A percentile compares a stretch with the other conserved stretches of the same genome.
These are phyloP conservation scores for Melopsittacus undulatus DNA, from an alignment of 2,797 vertebrate species.

Conservation along the genomic window DNA sequence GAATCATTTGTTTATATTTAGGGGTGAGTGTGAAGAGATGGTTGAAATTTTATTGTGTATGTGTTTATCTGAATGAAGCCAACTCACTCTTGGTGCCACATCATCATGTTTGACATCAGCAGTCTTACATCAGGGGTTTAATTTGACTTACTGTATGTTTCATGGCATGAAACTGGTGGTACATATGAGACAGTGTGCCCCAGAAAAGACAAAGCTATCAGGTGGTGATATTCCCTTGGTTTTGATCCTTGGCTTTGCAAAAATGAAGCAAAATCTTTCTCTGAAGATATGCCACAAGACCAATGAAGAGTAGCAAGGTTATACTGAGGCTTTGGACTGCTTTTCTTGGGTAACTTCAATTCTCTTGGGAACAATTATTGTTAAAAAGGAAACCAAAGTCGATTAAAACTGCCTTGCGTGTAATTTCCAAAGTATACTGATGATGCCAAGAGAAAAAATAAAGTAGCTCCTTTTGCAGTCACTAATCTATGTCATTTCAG, in stretches of 20 bases:
- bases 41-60: background rate
- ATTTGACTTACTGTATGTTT: background rate
- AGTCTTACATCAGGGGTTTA: background rate
- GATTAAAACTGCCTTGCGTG: background rate
- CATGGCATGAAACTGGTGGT: background rate
- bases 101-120: background rate
- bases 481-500: background rate
- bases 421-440: background rate
- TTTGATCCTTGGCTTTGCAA: background rate
- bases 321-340: background rate
- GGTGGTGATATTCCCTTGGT: background rate
- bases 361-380: background rate
- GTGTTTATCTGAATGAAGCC: background rate
- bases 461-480: background rate
- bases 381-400: background rate
- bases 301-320: background rate
- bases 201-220: background rate
- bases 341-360: background rate
- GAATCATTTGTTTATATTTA: background rate
- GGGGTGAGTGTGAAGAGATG: background rate
- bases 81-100: background rate
- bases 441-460: background rate
- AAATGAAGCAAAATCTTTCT: background rate
- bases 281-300: background rate
- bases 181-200: background rate